phyloP scores from a whole-genome alignment of 2,888 invertebrate species.

The Drosophila meridionalis region DNA sequence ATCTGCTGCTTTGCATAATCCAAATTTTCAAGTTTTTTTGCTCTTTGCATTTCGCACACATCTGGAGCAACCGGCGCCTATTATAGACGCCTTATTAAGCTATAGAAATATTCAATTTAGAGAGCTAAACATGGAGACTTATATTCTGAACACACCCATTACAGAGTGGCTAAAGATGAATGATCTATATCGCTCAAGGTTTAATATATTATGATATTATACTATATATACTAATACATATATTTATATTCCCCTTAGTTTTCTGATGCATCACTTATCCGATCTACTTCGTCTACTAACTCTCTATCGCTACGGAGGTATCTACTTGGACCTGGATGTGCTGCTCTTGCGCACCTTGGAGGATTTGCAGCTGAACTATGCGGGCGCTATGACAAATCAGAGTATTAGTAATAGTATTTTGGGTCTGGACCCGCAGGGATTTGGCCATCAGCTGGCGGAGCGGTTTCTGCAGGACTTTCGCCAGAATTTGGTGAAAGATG shows the following conservation, averaged over 20 bases:
- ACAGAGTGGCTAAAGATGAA: slow-evolving; percentile 80
- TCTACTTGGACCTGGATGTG: slow-evolving; percentile 91
- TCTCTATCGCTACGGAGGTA: slow-evolving; percentile 91
- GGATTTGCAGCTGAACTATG: slow-evolving; percentile 86
- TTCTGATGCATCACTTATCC: slow-evolving; percentile 84
- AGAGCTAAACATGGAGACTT: slow-evolving; percentile 80
- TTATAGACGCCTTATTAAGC: slow-evolving; percentile 70
- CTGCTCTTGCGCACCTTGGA: slow-evolving; percentile 87
- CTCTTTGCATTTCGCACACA: slow-evolving; percentile 80
- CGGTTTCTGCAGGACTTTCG: slow-evolving; percentile 86
- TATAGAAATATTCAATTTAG: slow-evolving; percentile 82
- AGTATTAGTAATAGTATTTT: slow-evolving; percentile 89
- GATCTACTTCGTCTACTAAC: slow-evolving; percentile 82
- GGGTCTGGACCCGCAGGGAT: slow-evolving; percentile 86
- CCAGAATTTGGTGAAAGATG: slow-evolving; percentile 86
- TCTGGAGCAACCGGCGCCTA: slow-evolving; percentile 48
- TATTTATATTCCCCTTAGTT: slow-evolving; percentile 58
- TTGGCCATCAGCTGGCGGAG: slow-evolving; percentile 87
- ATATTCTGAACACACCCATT: slow-evolving; percentile 80
- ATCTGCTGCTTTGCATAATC: slow-evolving; percentile 82
- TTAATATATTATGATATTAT: too few species aligned
- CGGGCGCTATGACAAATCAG: slow-evolving; percentile 87
- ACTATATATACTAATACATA: background rate
- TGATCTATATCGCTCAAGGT: slow-evolving; percentile 74
- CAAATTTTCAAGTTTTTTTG: slow-evolving; percentile 78